phyloP scores from a whole-genome alignment of 2,797 vertebrate genomes.

The Poecilia gillii region DNA sequence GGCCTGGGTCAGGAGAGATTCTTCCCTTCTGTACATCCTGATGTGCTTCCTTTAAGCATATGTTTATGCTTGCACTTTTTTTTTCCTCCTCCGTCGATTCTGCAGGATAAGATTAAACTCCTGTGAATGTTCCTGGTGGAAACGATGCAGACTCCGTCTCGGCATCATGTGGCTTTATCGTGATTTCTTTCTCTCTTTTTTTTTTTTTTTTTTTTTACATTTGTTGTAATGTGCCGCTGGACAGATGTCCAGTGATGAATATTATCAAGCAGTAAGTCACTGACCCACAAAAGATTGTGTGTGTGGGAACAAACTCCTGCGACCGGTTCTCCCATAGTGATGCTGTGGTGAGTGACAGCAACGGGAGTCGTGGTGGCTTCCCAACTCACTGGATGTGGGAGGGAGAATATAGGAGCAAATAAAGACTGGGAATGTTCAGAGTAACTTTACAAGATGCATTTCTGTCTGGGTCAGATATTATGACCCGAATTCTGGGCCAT shows the following conservation, averaged over 20 bases:
- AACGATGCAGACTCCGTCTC: not conserved
- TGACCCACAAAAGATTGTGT: slow-evolving; percentile 21
- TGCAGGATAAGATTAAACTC: slow-evolving; percentile 58
- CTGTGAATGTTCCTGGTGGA: slow-evolving; percentile 55
- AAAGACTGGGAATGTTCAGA: slow-evolving; percentile 17
- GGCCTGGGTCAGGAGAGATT: slow-evolving; percentile 61
- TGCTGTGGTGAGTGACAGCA: slow-evolving; percentile 29
- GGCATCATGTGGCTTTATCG: slow-evolving; percentile 28
- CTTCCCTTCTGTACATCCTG: slow-evolving; percentile 61
- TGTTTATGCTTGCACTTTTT: slow-evolving; percentile 77
- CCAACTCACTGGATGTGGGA: slow-evolving; percentile 37
- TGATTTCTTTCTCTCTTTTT: not conserved
- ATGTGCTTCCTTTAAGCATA: slow-evolving; percentile 69
- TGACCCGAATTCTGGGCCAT: not conserved
- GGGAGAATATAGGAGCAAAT: slow-evolving; percentile 15
- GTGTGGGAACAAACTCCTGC: slow-evolving; percentile 43
- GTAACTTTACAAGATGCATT: slow-evolving; percentile 16
- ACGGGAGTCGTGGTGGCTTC: slow-evolving; percentile 39
- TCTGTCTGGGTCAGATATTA: slow-evolving; percentile 22
- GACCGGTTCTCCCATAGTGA: slow-evolving; percentile 29
- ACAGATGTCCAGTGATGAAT: slow-evolving; percentile 15
- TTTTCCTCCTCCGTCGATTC: slow-evolving; percentile 56
- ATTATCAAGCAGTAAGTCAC: slow-evolving; percentile 24
- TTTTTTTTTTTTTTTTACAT: slow-evolving; percentile 14
- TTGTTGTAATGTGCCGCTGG: slow-evolving; percentile 9